Evolutionary conservation across 2,113 vertebrate species (phyloP), one percentile per base, ranked within the genome.

Genomic region (Etheostoma cragini): DNA sequence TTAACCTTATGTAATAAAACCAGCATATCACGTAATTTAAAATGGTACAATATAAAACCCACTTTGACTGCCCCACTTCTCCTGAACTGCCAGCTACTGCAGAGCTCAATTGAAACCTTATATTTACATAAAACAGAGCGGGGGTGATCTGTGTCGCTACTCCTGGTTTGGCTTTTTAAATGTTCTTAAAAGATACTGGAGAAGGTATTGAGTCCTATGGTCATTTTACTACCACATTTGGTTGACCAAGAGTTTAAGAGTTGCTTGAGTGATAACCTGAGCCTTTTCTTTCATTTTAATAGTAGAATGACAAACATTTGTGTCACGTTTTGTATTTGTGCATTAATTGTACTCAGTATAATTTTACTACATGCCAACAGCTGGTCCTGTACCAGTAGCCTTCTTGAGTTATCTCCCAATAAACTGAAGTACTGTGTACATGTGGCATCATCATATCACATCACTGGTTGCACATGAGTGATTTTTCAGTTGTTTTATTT

Each of bases 31-130:
- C 60, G n/a, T 71, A 22, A 73, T 87, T 89, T 78, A 46, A 77
- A 88, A 71, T 33, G 65, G 65, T 81, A 52, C 56, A 78, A 78
- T 76, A 71, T 78, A 91, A 91, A 84, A 88, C 63, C n/a, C 63
- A 50, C 69, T 83, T 62, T 80, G 58, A 86, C 50, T 73, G 65
- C 78, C 54, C 76, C 47, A 45, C 58, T 76, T 79, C n/a, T 77
- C 26, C 63, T 79, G 22, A 69, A 49, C 71, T 88, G 56, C 76
- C 76, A 88, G 67, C 68, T 80, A 30, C 75, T 83, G 50, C 66
- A 63, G 30, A 73, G 60, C 58, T 80, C 64, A 19, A 13, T n/a
- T 80, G 82, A 84, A 86, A 87, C 53, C 46, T 58, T 81, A 87
- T 85, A 78, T 69, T 85, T 60, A 53, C 63, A 83, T 66, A 67